Percentiles rank a stretch among this genome's conserved stretches.
phyloP scores from a whole-genome alignment of 2,113 vertebrate species.

The Chaenogobius annularis region DNA sequence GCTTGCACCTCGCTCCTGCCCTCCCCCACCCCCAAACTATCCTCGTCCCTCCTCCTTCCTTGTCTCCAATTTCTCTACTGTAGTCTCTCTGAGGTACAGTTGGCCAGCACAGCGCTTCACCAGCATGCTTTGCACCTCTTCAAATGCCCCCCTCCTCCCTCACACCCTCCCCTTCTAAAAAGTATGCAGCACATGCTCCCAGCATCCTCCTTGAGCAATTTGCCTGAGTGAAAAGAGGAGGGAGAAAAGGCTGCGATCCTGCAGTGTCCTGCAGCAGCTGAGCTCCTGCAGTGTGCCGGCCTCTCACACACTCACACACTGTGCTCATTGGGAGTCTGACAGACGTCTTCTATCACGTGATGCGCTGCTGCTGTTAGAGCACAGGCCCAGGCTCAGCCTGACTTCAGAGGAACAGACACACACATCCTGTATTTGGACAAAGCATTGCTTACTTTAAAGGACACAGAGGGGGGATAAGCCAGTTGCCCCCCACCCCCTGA shows the following conservation, averaged over 20 bases:
- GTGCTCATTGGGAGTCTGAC: slow-evolving; percentile 31
- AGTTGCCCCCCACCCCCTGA: slow-evolving; percentile 35
- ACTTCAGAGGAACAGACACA: slow-evolving; percentile 40
- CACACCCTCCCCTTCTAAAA: slow-evolving; percentile 46
- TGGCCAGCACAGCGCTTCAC: slow-evolving; percentile 56
- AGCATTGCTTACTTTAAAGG: slow-evolving; percentile 35
- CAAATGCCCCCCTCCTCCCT: slow-evolving; percentile 27
- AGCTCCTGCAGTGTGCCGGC: slow-evolving; percentile 78
- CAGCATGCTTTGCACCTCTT: slow-evolving; percentile 65
- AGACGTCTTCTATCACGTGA: slow-evolving; percentile 56
- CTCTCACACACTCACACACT: slow-evolving; percentile 29
- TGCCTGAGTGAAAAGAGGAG: slow-evolving; percentile 61
- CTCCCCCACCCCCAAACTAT: slow-evolving; percentile 45
- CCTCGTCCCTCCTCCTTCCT: slow-evolving; percentile 51
- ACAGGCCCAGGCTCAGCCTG: slow-evolving; percentile 14
- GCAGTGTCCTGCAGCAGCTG: slow-evolving; percentile 79
- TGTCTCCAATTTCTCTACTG: slow-evolving; percentile 63
- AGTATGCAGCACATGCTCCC: slow-evolving; percentile 75
- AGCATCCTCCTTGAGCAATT: slow-evolving; percentile 67
- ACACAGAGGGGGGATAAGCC: slow-evolving; percentile 54
- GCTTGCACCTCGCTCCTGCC: slow-evolving; percentile 66
- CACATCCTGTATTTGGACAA: slow-evolving; percentile 19
- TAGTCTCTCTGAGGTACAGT: slow-evolving; percentile 67
- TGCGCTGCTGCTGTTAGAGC: slow-evolving; percentile 26
- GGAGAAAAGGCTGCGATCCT: slow-evolving; percentile 65